Evolutionary conservation across 2,888 invertebrate species (phyloP).

Genomic region (Caradrina kadenii): DNA sequence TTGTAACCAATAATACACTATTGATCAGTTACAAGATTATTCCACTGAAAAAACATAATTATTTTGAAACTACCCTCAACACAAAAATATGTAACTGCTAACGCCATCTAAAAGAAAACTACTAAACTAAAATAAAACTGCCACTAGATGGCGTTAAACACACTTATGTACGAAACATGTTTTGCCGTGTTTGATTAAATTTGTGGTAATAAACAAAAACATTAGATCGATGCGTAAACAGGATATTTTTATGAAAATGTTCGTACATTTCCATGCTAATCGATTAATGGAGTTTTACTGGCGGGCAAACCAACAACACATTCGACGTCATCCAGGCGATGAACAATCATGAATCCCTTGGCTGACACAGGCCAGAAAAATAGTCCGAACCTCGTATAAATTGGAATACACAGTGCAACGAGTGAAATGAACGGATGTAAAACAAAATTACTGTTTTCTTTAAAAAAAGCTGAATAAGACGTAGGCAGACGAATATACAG

Average conservation of each 20-base stretch:
- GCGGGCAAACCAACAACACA: background rate
- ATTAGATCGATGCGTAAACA: conserved; percentile 45
- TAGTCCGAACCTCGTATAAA: too few relatives aligned
- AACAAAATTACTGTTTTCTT: too few relatives aligned
- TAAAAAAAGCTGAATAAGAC: too few relatives aligned
- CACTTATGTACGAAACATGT: background rate
- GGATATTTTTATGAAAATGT: conserved; percentile 52
- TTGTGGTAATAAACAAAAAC: conserved; percentile 44
- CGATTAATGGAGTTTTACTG: conserved; percentile 14
- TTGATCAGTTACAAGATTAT: background rate
- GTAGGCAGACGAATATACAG: too few relatives aligned
- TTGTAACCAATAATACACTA: background rate
- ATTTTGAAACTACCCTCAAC: conserved; percentile 34
- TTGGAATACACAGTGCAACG: too few relatives aligned
- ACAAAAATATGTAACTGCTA: conserved; percentile 23
- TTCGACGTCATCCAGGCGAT: background rate
- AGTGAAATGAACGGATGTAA: too few relatives aligned
- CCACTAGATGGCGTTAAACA: conserved; percentile 43
- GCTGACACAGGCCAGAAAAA: background rate
- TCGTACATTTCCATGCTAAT: conserved; percentile 42
- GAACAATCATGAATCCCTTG: background rate
- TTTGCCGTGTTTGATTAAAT: conserved; percentile 31
- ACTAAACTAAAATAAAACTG: background rate
- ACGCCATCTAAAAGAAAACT: conserved; percentile 57
- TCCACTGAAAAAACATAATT: background rate